Conservation (phyloP, 2,888 invertebrate genomes). For the Pandemis heparana region DNA sequence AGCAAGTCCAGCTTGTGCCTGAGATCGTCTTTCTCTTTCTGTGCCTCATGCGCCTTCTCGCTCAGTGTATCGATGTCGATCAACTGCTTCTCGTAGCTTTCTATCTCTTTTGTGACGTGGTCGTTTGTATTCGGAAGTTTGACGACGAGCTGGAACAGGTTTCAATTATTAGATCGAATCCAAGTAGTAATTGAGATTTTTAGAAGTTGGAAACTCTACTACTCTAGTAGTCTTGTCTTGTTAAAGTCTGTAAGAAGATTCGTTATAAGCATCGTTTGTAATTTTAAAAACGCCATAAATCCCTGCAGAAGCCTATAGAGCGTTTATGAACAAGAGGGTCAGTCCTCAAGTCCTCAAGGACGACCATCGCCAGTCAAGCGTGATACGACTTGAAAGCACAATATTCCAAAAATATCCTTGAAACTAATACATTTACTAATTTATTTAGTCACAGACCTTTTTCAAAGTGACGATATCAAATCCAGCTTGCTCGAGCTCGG, state of each 20-base stretch:
- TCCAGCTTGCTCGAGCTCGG: conserved; percentile 93
- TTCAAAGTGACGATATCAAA: conserved; percentile 88
- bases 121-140: conserved; percentile 88
- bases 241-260: not conserved
- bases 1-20: conserved; percentile 89
- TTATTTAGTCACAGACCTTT: conserved; percentile 72
- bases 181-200: not conserved
- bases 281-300: too few species aligned
- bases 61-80: conserved; percentile 92
- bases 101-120: conserved; percentile 88
- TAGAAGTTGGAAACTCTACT: too few species aligned
- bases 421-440: too few species aligned
- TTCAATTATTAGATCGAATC: not conserved
- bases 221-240: too few species aligned
- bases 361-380: too few species aligned
- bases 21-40: conserved; percentile 87
- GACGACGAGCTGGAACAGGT: conserved; percentile 85
- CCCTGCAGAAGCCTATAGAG: too few species aligned
- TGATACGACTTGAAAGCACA: too few species aligned
- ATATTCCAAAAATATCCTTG: too few species aligned
- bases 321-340: too few species aligned
- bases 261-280: not conserved
- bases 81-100: conserved; percentile 91
- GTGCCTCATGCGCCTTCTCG: conserved; percentile 89
- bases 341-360: too few species aligned